Base-by-base conservation (phyloP, 2,888 invertebrate species). In the Latrodectus hesperus region DNA sequence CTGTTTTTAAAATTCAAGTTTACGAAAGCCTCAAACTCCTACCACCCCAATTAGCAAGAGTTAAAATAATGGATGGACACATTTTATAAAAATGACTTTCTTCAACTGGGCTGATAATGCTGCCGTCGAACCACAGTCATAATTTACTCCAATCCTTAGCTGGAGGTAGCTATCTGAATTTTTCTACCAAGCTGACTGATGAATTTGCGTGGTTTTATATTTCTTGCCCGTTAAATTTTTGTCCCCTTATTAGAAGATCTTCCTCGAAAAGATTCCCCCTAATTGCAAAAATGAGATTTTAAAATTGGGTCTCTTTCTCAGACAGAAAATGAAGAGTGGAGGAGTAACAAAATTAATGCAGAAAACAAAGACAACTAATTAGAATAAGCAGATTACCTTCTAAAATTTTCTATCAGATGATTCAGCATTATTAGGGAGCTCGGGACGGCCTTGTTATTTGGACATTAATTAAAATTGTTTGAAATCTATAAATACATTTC, bases 341-440 rank as follows among this genome's bases (percentile, higher is more conserved):
- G 49, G 71, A 51, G 68, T 76, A 76, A 64, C 60, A 38, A 22
- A 67, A 67, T 80, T 81, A 81, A 72, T 71, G 65, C 76, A 67
- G 38, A 72, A 86, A 80, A 86, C 76, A 86, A 81, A 72, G 81
- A 70, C 70, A 75, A 51, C 86, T 86, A 86, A 86, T 86, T 86
- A 86, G 86, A 86, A 86, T 86, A 86, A 86, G 86, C 80, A 86
- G 86, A 86, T 86, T 86, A 86, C 76, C 80, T 80, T 80, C 53
- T 26, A 16, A 79, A 86, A 86, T 80, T 81, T 72, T 81, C 78
- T 74, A 60, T 55, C 53, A 75, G 75, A 75, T 17, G 53, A 82
- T 60, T 26, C 68, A 70, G 84, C 68, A 68, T 84, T 84, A 79
- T 74, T 84, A 79, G 49, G 17, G 55, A 68, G 22, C 22, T 53